These are phyloP conservation scores for Ceyx margarethae DNA, from an alignment of 2,113 vertebrate genomes.

Conservation along the genomic window DNA sequence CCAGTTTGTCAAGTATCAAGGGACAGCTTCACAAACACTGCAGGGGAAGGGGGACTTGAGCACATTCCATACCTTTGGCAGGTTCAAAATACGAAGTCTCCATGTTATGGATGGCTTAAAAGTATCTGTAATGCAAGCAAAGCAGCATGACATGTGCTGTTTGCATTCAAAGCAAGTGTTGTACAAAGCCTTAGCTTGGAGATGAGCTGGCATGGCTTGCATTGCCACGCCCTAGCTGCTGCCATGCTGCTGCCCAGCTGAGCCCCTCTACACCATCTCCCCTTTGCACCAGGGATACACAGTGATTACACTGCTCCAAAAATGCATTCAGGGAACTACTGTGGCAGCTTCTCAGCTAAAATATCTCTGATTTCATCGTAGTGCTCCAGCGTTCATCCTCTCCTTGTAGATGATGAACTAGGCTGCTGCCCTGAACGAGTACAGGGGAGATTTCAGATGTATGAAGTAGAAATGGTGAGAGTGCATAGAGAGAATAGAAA, in stretches of 20 bases:
- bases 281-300: not conserved
- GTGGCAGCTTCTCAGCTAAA: not conserved
- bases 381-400: not conserved
- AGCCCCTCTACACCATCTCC: not conserved
- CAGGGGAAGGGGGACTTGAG: not conserved
- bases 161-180: not conserved
- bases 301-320: not conserved
- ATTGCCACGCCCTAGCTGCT: not conserved
- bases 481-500: not conserved
- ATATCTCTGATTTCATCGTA: not conserved
- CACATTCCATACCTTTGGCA: not conserved
- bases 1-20: not conserved
- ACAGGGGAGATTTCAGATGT: not conserved
- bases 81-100: not conserved
- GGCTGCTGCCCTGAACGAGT: not conserved
- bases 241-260: not conserved
- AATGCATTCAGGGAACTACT: not conserved
- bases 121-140: not conserved
- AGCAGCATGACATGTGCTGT: not conserved
- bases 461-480: not conserved
- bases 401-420: not conserved
- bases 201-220: not conserved
- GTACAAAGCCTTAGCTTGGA: not conserved
- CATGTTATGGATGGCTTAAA: not conserved
- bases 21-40: constrained; percentile 22